Conservation (phyloP, 2,113 vertebrate genomes). For the Neolamprologus hecqui region DNA sequence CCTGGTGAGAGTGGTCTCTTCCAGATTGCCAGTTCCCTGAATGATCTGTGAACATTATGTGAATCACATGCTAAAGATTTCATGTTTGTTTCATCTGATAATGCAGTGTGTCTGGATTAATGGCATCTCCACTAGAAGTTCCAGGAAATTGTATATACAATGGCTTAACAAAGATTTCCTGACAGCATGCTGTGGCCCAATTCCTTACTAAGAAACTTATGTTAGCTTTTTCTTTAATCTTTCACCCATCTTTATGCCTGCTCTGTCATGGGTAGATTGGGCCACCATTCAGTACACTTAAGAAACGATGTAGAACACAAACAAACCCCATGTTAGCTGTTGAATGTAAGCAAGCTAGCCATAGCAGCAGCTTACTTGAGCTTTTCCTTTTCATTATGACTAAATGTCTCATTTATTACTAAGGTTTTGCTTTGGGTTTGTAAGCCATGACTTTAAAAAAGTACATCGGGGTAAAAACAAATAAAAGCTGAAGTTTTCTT, state of each 20-base stretch:
- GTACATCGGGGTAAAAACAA: background rate
- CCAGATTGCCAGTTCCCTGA: background rate
- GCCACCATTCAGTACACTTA: background rate
- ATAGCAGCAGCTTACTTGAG: background rate
- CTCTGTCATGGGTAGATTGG: background rate
- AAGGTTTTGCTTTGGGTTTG: background rate
- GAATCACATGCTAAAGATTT: background rate
- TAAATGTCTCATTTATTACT: background rate
- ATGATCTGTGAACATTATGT: background rate
- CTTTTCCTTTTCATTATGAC: background rate
- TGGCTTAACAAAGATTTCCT: background rate
- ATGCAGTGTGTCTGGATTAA: background rate
- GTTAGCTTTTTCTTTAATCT: background rate
- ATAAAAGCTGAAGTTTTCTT: background rate
- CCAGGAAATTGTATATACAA: background rate
- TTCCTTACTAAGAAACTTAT: background rate
- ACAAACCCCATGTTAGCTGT: background rate
- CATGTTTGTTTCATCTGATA: background rate
- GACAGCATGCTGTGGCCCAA: background rate
- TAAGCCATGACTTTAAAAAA: background rate
- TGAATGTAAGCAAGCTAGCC: background rate
- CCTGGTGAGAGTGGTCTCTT: background rate
- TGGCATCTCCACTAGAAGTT: background rate
- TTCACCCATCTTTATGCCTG: background rate
- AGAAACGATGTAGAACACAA: background rate